Evolutionary conservation across 2,888 invertebrate species (phyloP).

Genomic region (Copidosoma aretas): DNA sequence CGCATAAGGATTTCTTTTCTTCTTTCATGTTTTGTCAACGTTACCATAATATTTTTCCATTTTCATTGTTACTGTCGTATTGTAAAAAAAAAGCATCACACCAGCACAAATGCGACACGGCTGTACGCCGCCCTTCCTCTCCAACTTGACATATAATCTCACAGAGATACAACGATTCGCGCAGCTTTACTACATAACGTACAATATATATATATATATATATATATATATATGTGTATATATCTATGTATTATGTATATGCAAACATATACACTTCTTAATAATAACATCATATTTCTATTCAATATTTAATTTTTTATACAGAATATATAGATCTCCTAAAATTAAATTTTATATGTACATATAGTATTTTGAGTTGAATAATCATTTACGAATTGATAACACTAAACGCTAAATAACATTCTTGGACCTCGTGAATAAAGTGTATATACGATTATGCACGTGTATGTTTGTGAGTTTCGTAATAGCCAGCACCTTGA

Average conservation of each 20-base stretch:
- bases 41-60: background rate
- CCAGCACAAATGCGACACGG: constrained; percentile 17
- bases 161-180: constrained; percentile 59
- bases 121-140: constrained; percentile 16
- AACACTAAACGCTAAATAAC: constrained; percentile 61
- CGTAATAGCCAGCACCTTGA: constrained; percentile 59
- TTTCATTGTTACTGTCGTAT: constrained; percentile 1
- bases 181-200: constrained; percentile 60
- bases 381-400: constrained; percentile 58
- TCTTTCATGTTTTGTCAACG: too few relatives aligned
- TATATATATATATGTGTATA: background rate
- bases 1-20: too few relatives aligned
- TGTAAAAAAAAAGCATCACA: constrained; percentile 20
- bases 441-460: constrained; percentile 17
- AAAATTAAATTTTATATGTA: constrained; percentile 51
- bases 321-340: constrained; percentile 43
- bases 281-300: constrained; percentile 50
- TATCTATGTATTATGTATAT: constrained; percentile 53
- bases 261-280: constrained; percentile 23
- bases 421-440: constrained; percentile 60
- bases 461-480: constrained; percentile 26
- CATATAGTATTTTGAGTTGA: constrained; percentile 53
- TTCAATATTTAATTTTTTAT: constrained; percentile 46
- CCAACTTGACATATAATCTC: constrained; percentile 53
- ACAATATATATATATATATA: constrained; percentile 52